Conservation (phyloP, 2,797 vertebrate genomes). For the Chelon auratus region DNA sequence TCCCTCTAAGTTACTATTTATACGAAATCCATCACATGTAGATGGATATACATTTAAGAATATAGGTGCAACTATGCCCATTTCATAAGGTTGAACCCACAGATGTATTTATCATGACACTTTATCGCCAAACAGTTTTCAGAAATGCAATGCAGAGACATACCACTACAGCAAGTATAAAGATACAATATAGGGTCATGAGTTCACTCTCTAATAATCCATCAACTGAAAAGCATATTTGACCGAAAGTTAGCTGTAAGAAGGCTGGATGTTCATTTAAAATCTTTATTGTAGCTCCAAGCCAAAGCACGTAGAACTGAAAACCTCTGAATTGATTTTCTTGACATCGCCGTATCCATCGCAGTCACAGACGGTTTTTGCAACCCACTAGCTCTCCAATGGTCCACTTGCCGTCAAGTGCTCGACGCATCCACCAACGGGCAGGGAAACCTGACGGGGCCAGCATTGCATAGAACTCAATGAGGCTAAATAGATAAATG, state of each 20-base stretch:
- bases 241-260: not conserved
- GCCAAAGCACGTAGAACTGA: conserved; percentile 9
- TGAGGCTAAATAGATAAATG: conserved; percentile 81
- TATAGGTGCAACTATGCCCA: not conserved
- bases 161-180: not conserved
- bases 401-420: conserved; percentile 65
- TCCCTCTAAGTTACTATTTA: not conserved
- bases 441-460: conserved; percentile 49
- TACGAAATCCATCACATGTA: not conserved
- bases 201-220: not conserved
- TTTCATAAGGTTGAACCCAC: not conserved
- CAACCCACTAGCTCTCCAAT: conserved; percentile 59
- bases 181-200: not conserved
- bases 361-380: conserved; percentile 39
- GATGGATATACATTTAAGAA: not conserved
- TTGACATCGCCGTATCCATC: conserved; percentile 21
- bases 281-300: conserved; percentile 23
- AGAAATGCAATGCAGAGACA: not conserved
- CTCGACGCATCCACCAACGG: conserved; percentile 56
- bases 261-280: not conserved
- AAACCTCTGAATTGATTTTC: conserved; percentile 32
- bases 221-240: conserved; percentile 1
- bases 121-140: not conserved
- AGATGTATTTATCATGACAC: not conserved
- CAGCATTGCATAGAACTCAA: conserved; percentile 69